Percentiles rank a stretch among this genome's conserved stretches.
phyloP scores from a whole-genome alignment of 2,888 invertebrate species.

The Euplagia quadripunctaria region DNA sequence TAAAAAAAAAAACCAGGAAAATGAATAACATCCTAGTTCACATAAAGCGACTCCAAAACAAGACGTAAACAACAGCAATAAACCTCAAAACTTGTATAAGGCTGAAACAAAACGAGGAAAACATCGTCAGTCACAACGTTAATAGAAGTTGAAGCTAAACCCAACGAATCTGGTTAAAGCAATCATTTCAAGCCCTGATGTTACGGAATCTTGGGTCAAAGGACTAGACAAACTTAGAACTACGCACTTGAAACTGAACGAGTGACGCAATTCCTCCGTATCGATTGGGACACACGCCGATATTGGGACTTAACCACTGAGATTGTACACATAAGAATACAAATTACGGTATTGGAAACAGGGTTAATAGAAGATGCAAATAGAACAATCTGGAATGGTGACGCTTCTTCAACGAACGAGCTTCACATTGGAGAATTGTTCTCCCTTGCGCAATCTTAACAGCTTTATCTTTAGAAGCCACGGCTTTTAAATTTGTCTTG shows the following conservation, averaged over 20 bases:
- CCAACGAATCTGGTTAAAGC: slow-evolving; percentile 28
- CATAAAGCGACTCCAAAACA: slow-evolving; percentile 1
- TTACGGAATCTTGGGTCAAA: slow-evolving; percentile 65
- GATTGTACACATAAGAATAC: slow-evolving; percentile 14
- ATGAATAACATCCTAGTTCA: no score
- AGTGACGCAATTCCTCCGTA: slow-evolving; percentile 74
- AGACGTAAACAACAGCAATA: slow-evolving; percentile 10
- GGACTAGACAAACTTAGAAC: slow-evolving; percentile 60
- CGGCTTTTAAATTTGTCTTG: neutral
- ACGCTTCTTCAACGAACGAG: neutral
- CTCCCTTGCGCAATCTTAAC: neutral
- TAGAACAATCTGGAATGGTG: neutral
- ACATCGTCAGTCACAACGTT: neutral
- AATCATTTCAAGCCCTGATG: slow-evolving; percentile 51
- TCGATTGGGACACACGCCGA: slow-evolving; percentile 62
- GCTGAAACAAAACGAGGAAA: neutral
- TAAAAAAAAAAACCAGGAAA: no score
- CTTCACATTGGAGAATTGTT: neutral
- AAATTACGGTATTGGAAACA: neutral
- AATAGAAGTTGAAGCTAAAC: neutral
- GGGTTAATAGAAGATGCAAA: neutral
- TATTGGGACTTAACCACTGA: slow-evolving; percentile 31
- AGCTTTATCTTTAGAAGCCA: neutral
- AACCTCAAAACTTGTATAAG: neutral
- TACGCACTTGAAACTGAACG: slow-evolving; percentile 60